Evolutionary conservation across 2,797 vertebrate species (phyloP).

Genomic region (Gastrophryne carolinensis): DNA sequence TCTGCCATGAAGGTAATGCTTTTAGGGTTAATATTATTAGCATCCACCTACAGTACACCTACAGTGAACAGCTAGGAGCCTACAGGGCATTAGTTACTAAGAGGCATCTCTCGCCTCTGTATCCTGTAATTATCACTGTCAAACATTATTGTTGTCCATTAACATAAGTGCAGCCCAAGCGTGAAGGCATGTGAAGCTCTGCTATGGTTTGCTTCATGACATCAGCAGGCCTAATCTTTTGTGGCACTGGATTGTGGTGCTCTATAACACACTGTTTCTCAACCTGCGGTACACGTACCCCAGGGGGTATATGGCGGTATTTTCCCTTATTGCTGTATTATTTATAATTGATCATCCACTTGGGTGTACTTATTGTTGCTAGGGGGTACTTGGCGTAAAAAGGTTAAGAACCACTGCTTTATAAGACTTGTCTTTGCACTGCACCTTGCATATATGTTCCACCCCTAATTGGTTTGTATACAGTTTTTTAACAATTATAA

Average conservation of each 20-base stretch:
- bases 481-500: too few relatives aligned
- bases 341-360: too few relatives aligned
- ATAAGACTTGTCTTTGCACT: background rate
- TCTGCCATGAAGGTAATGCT: background rate
- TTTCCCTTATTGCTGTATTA: too few relatives aligned
- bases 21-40: background rate
- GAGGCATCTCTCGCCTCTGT: background rate
- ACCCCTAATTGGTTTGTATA: too few relatives aligned
- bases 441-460: background rate
- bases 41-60: background rate
- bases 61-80: too few relatives aligned
- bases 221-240: background rate
- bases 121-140: background rate
- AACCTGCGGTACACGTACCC: too few relatives aligned
- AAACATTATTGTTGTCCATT: too few relatives aligned
- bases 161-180: background rate
- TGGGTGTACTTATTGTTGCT: too few relatives aligned
- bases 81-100: background rate
- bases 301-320: too few relatives aligned
- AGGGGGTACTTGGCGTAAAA: too few relatives aligned
- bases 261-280: too few relatives aligned
- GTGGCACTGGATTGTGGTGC: background rate
- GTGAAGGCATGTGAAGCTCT: background rate
- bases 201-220: background rate
- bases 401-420: too few relatives aligned